A percentile compares a stretch with the other conserved stretches of the same genome.
Evolutionary conservation across 2,797 vertebrate species (phyloP).

Genomic region (Aulostomus chinensis): DNA sequence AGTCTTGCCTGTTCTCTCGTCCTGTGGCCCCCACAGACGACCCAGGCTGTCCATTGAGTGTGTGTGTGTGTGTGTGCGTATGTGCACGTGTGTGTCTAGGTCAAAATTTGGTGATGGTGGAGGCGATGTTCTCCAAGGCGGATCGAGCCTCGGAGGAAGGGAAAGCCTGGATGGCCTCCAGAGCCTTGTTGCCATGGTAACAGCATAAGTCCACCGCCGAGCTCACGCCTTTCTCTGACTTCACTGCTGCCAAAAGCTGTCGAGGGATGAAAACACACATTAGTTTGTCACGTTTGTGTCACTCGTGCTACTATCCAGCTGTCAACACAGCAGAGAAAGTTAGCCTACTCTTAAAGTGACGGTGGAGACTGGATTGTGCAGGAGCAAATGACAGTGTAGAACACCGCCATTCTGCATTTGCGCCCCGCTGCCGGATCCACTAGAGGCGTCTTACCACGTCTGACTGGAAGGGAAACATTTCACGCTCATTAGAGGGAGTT

Average conservation of each 20-base stretch:
- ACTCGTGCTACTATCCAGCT: slow-evolving; percentile 25
- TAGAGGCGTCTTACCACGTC: slow-evolving; percentile 28
- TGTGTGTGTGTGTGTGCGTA: slow-evolving; percentile 13
- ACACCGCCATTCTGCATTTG: slow-evolving; percentile 12
- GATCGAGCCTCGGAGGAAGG: slow-evolving; percentile 94
- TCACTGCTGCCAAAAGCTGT: slow-evolving; percentile 91
- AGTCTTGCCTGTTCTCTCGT: too few species aligned
- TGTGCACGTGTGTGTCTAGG: slow-evolving; percentile 36
- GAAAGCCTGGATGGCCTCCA: slow-evolving; percentile 93
- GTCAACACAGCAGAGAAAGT: slow-evolving; percentile 37
- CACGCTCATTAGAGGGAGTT: too few species aligned
- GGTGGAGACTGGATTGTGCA: not conserved
- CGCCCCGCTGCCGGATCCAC: slow-evolving; percentile 20
- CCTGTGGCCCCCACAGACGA: too few species aligned
- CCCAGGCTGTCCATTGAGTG: too few species aligned
- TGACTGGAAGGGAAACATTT: slow-evolving; percentile 16
- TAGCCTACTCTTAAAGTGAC: slow-evolving; percentile 10
- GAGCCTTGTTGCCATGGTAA: slow-evolving; percentile 94
- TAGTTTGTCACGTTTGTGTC: slow-evolving; percentile 55
- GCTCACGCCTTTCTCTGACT: slow-evolving; percentile 93
- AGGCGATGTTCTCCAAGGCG: slow-evolving; percentile 96
- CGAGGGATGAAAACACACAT: slow-evolving; percentile 58
- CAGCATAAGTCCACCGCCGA: slow-evolving; percentile 93
- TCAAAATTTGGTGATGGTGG: slow-evolving; percentile 89
- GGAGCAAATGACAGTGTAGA: slow-evolving; percentile 7